Evolutionary conservation across 2,113 vertebrate genomes (phyloP), one percentile per base, ranked within the genome.

Genomic region (Clarias batrachus): DNA sequence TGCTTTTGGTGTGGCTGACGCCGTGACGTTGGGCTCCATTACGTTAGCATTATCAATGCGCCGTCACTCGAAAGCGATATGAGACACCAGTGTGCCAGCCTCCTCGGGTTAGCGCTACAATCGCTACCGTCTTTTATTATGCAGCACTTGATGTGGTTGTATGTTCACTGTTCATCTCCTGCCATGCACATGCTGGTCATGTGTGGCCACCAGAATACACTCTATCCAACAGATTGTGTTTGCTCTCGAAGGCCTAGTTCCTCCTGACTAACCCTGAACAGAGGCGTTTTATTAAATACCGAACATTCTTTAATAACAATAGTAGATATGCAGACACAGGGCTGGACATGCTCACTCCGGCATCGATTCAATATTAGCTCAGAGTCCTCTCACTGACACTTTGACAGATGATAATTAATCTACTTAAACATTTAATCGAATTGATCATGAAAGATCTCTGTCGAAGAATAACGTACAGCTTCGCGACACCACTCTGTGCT

Each of bases 1-100:
- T 86, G 66, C 81, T 54, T 86, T 87, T 87, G 86, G 84, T 81
- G 86, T 85, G 86, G 76, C 88, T 62, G 86, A 63, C 41, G 62
- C 23, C 27, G 60, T 89, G 73, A 81, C 62, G 83, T 73, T 30
- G 27, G 81, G 66, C 74, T 82, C 30, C 65, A 84, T 74, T 81
- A 78, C 77, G 59, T 87, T 79, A 87, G 83, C 83, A 79, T 85
- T 82, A 83, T 63, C 74, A 78, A 76, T 37, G 62, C 33, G 81
- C 54, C 52, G 25, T 54, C 66, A 48, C 83, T 85, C 13, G 37
- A 82, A 82, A 37, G 57, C 21, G 83, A 85, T 88, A 81, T 16
- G 82, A 57, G 87, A 79, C 27, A 6, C 70, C 70, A 66, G 27
- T 17, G 57, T 85, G 54, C 82, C 76, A 63, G 48, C 63, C 86